These are phyloP conservation scores for Tachycineta bicolor DNA, from an alignment of 2,113 vertebrate genomes.

Conservation along the genomic window DNA sequence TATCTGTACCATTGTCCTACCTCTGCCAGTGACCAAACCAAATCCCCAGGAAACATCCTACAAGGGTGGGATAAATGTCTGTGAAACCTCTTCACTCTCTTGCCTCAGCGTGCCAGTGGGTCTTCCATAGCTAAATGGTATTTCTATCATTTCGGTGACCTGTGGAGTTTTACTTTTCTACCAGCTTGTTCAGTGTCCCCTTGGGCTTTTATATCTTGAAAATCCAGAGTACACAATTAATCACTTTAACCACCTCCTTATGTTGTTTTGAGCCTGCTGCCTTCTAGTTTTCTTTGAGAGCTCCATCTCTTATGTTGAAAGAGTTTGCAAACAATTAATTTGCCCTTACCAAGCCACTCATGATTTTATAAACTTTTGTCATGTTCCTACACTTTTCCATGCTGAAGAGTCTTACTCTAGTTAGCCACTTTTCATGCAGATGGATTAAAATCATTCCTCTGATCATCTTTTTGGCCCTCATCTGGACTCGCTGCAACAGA, in stretches of 20 bases:
- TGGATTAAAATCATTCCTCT: background rate
- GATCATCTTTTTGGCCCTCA: background rate
- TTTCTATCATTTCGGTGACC: background rate
- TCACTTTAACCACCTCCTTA: background rate
- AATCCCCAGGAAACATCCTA: background rate
- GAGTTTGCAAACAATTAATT: background rate
- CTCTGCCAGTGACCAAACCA: background rate
- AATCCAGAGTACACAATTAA: background rate
- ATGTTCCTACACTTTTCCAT: background rate
- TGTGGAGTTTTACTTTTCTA: background rate
- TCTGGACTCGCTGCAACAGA: accelerated
- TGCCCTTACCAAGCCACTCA: background rate
- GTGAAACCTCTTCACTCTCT: background rate
- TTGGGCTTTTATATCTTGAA: background rate
- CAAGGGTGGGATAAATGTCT: background rate
- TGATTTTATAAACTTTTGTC: background rate
- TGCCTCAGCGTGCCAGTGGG: background rate
- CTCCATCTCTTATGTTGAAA: background rate
- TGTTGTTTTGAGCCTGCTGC: background rate
- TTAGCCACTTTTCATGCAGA: background rate
- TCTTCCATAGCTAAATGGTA: background rate
- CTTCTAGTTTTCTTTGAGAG: background rate
- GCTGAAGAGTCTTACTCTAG: background rate
- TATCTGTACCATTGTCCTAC: background rate
- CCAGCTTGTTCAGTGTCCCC: background rate